phyloP scores from a whole-genome alignment of 2,888 invertebrate genomes.

The Micoletzkya japonica region DNA sequence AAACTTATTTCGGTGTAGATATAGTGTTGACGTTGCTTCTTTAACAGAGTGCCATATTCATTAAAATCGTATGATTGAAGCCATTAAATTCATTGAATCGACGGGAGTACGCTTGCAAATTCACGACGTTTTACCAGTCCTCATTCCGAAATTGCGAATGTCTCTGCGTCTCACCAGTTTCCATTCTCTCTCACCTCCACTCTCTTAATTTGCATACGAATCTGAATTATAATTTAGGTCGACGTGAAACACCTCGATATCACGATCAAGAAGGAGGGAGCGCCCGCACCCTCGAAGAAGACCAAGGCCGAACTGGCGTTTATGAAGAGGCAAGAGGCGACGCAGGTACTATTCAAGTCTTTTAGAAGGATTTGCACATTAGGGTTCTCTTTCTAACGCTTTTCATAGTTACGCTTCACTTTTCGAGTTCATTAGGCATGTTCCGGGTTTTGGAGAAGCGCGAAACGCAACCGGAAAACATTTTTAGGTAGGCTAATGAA shows the following conservation, averaged over 20 bases:
- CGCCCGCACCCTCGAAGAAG: constrained; percentile 33
- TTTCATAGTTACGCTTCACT: no score
- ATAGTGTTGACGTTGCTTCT: neutral
- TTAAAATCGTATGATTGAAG: neutral
- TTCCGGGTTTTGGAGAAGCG: no score
- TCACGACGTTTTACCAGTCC: neutral
- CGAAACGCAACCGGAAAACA: no score
- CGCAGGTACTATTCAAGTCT: constrained; percentile 39
- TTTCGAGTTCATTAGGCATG: no score
- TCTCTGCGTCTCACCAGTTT: no score
- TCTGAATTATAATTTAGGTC: constrained; percentile 26
- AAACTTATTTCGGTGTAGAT: neutral
- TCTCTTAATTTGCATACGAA: neutral
- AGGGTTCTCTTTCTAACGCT: no score
- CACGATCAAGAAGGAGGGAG: constrained; percentile 49
- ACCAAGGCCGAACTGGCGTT: constrained; percentile 61
- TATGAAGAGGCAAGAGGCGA: constrained; percentile 53
- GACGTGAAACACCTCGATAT: constrained; percentile 44
- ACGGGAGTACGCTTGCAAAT: neutral
- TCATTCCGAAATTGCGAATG: no score
- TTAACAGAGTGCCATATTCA: neutral
- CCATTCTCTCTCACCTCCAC: no score
- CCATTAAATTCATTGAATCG: neutral
- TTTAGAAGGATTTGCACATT: no score
- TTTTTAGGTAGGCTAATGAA: no score